phyloP scores from a whole-genome alignment of 2,888 invertebrate species.

The Tillus elongatus region DNA sequence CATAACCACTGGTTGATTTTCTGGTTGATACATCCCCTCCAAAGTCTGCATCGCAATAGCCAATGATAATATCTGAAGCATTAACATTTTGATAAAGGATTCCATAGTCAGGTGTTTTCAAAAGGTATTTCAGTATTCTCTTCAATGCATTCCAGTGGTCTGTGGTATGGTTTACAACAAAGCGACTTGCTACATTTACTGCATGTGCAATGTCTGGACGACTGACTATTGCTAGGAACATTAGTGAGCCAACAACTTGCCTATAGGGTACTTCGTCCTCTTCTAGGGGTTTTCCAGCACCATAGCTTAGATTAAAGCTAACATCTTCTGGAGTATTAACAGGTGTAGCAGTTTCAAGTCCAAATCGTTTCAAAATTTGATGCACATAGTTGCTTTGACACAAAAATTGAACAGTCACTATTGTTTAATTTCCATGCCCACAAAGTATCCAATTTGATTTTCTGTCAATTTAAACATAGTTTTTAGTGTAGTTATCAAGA shows the following conservation, averaged over 20 bases:
- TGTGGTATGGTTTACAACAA: conserved; percentile 12
- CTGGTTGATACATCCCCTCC: conserved; percentile 22
- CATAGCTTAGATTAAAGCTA: conserved; percentile 3
- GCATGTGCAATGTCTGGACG: conserved; percentile 22
- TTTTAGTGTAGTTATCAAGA: neutral
- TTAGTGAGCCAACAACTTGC: conserved; percentile 20
- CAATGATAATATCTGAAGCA: conserved; percentile 14
- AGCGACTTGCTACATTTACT: conserved; percentile 19
- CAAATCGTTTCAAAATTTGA: conserved; percentile 11
- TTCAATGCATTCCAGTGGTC: conserved; percentile 19
- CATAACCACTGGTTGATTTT: conserved; percentile 25
- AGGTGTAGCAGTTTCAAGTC: conserved; percentile 10
- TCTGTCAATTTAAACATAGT: conserved; percentile 12
- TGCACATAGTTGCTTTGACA: conserved; percentile 10
- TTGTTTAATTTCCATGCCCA: conserved; percentile 15
- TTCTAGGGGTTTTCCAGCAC: neutral
- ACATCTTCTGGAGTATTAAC: conserved; percentile 11
- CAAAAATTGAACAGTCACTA: conserved; percentile 9
- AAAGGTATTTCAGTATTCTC: conserved; percentile 26
- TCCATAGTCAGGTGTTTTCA: conserved; percentile 19
- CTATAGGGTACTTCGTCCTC: conserved; percentile 12
- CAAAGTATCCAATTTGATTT: conserved; percentile 7
- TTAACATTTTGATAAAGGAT: conserved; percentile 16
- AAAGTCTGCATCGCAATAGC: conserved; percentile 25
- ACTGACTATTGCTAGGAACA: conserved; percentile 18